A percentile compares a stretch with the other conserved stretches of the same genome.
These are phyloP conservation scores for Eristalis tenax DNA, from an alignment of 2,888 invertebrate species.

Conservation along the genomic window DNA sequence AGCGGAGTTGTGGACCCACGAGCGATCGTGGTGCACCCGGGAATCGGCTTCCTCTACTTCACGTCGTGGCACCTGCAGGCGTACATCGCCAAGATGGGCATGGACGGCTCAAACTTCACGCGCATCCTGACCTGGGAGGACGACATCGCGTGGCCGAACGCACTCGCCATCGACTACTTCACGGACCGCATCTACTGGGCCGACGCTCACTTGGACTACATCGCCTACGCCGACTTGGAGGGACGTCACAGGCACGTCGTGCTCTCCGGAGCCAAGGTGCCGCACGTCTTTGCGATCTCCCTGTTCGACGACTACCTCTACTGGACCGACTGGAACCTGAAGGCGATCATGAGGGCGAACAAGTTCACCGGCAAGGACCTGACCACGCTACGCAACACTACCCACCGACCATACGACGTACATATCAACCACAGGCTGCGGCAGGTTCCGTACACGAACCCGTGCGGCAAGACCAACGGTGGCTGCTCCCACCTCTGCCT, in stretches of 20 bases:
- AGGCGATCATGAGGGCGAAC: slow-evolving; percentile 94
- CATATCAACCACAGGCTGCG: slow-evolving; percentile 94
- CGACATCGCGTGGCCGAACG: slow-evolving; percentile 99
- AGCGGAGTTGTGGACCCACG: slow-evolving; percentile 95
- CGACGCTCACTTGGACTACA: slow-evolving; percentile 98
- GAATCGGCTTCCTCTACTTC: slow-evolving; percentile 95
- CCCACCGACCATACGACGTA: slow-evolving; percentile 96
- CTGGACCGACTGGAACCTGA: slow-evolving; percentile 99
- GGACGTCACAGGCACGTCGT: slow-evolving; percentile 93
- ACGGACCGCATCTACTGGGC: slow-evolving; percentile 98
- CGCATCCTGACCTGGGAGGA: slow-evolving; percentile 95
- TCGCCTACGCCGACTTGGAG: slow-evolving; percentile 96
- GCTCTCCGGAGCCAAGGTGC: slow-evolving; percentile 90
- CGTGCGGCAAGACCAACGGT: slow-evolving; percentile 95
- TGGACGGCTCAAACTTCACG: slow-evolving; percentile 97
- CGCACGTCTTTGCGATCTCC: slow-evolving; percentile 97
- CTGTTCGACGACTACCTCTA: slow-evolving; percentile 96
- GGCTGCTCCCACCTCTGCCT: slow-evolving; percentile 98
- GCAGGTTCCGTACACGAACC: slow-evolving; percentile 92
- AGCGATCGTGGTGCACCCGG: slow-evolving; percentile 97
- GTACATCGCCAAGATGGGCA: slow-evolving; percentile 97
- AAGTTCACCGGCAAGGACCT: slow-evolving; percentile 93
- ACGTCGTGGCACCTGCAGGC: slow-evolving; percentile 98
- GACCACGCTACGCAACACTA: slow-evolving; percentile 91
- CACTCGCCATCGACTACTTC: slow-evolving; percentile 97